Percentiles rank a stretch among this genome's conserved stretches.
Evolutionary conservation across 1,140 invertebrate genomes (phyloP).

Genomic region (Hyposmocoma kahamanoa): DNA sequence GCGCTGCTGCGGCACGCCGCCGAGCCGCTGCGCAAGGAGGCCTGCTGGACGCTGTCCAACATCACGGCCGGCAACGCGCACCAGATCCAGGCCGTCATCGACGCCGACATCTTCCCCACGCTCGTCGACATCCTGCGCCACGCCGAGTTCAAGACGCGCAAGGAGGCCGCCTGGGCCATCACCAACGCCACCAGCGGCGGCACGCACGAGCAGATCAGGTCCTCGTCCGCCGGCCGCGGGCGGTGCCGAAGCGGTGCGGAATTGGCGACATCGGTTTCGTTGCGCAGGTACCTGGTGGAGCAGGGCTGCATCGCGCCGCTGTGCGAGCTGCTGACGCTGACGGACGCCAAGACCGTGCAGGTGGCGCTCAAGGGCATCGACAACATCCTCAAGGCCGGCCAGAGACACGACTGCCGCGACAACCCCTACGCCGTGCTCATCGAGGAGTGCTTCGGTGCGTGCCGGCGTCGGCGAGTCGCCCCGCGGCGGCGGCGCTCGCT

Average conservation of each 20-base stretch:
- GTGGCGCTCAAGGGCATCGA: constrained; percentile 97
- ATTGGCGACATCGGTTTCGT: no score
- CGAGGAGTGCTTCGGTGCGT: constrained; percentile 98
- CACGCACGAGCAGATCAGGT: constrained; percentile 93
- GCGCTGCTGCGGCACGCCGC: constrained; percentile 86
- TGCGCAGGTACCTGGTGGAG: constrained; percentile 76
- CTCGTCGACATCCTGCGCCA: constrained; percentile 93
- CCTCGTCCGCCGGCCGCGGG: no score
- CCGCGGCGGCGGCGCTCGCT: no score
- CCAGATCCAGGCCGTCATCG: constrained; percentile 93
- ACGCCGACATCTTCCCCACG: constrained; percentile 95
- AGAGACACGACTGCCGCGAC: constrained; percentile 82
- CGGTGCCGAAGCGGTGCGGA: no score
- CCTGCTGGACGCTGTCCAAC: constrained; percentile 98
- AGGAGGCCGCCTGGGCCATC: constrained; percentile 98
- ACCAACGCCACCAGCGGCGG: constrained; percentile 98
- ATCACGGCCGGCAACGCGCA: constrained; percentile 96
- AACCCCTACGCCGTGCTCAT: constrained; percentile 95
- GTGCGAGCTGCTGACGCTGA: constrained; percentile 94
- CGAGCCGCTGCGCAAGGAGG: constrained; percentile 95
- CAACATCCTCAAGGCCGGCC: constrained; percentile 95
- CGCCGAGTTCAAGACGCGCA: constrained; percentile 97
- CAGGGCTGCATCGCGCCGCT: constrained; percentile 94
- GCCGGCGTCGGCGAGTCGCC: no score
- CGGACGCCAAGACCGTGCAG: constrained; percentile 97